These are phyloP conservation scores for Microplitis demolitor DNA, from an alignment of 1,140 invertebrate genomes.

Conservation along the genomic window DNA sequence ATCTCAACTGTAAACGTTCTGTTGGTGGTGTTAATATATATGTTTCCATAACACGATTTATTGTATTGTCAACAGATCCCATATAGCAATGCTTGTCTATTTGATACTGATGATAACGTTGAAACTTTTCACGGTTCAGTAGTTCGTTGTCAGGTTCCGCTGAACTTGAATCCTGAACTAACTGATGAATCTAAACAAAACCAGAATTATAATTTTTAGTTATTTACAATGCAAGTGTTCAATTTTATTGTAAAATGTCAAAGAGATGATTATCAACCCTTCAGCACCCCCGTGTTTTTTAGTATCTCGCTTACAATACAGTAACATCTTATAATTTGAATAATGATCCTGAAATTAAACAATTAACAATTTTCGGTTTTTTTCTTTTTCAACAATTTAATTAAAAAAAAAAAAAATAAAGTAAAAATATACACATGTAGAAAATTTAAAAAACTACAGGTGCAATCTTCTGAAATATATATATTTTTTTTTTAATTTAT, in stretches of 20 bases:
- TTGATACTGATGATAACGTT: constrained; percentile 72
- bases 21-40: constrained; percentile 62
- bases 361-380: no score
- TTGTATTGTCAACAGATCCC: constrained; percentile 74
- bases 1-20: constrained; percentile 58
- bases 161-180: constrained; percentile 1
- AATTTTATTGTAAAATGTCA: neutral
- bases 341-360: no score
- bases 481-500: no score
- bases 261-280: neutral
- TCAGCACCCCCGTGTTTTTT: no score
- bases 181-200: constrained; percentile 31
- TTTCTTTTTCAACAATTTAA: no score
- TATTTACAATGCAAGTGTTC: neutral
- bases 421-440: no score
- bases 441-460: no score
- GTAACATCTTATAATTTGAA: no score
- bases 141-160: constrained; percentile 27
- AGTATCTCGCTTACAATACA: no score
- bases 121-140: constrained; percentile 44
- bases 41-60: constrained; percentile 71
- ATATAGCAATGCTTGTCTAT: constrained; percentile 59
- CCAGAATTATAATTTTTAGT: neutral
- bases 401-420: no score
- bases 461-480: no score